A percentile compares a stretch with the other conserved stretches of the same genome.
Conservation (phyloP, 2,888 invertebrate species). For the Eledona agricola region DNA sequence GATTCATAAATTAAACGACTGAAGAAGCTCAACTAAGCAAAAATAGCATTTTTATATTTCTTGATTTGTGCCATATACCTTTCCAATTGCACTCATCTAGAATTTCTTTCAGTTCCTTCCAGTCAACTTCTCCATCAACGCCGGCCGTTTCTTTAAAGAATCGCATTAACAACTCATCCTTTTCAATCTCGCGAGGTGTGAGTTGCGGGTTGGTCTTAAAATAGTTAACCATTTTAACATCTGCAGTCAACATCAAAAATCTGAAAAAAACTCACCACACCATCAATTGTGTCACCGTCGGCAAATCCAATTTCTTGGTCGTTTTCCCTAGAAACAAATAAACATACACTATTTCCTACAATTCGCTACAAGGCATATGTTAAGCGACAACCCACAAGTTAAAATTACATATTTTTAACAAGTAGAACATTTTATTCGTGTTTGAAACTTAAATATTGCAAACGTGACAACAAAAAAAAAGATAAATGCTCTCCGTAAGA, state of each 20-base stretch:
- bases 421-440: conserved; percentile 16
- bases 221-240: too few species aligned
- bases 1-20: too few species aligned
- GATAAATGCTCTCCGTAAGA: conserved; percentile 8
- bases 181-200: conserved; percentile 18
- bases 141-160: conserved; percentile 64
- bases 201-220: conserved; percentile 13
- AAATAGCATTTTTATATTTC: too few species aligned
- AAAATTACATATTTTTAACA: conserved; percentile 41
- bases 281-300: conserved; percentile 70
- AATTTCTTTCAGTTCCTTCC: conserved; percentile 91
- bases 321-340: conserved; percentile 73
- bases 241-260: too few species aligned
- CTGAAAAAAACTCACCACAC: conserved; percentile 85
- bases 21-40: too few species aligned
- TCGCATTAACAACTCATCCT: conserved; percentile 45
- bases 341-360: conserved; percentile 2
- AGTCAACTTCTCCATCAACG: conserved; percentile 81
- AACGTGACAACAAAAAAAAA: conserved; percentile 23
- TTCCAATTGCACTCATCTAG: conserved; percentile 88
- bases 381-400: conserved; percentile 44
- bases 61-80: conserved; percentile 72
- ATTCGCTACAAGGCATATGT: conserved; percentile 34
- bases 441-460: conserved; percentile 18
- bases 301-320: conserved; percentile 84